phyloP scores from a whole-genome alignment of 64 coral and sea anemone species.

The Hydrozoanthus tunicans region DNA sequence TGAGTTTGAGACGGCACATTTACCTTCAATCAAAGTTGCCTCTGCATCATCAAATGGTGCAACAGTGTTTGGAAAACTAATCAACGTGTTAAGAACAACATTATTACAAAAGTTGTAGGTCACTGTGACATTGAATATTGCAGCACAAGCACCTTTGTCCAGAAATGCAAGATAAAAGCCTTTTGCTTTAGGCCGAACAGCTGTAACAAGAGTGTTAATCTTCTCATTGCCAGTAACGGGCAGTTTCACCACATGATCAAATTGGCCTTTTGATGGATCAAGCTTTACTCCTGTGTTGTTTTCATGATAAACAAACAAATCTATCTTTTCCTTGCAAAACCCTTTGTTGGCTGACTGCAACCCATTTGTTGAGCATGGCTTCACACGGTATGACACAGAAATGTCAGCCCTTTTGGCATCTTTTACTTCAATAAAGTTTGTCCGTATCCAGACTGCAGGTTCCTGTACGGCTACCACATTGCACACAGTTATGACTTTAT shows the following conservation, averaged over 20 bases:
- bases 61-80: constrained; percentile 30
- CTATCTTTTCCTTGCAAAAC: constrained; percentile 14
- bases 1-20: neutral
- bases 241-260: neutral
- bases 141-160: constrained; percentile 18
- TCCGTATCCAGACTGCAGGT: constrained; percentile 14
- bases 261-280: neutral
- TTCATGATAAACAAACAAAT: constrained; percentile 18
- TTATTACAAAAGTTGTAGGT: constrained; percentile 39
- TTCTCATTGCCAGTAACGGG: neutral
- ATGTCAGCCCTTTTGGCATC: constrained; percentile 29
- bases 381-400: constrained; percentile 1
- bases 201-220: neutral
- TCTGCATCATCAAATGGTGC: constrained; percentile 15
- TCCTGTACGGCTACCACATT: neutral
- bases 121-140: neutral
- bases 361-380: neutral
- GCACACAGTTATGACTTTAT: neutral
- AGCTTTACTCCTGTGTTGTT: neutral
- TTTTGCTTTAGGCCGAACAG: constrained; percentile 20
- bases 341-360: too few species aligned
- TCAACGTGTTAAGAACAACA: neutral
- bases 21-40: neutral
- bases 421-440: neutral
- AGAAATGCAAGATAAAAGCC: constrained; percentile 28